A percentile compares a stretch with the other conserved stretches of the same genome.
Evolutionary conservation across 2,797 vertebrate species (phyloP).

Genomic region (Leuciscus waleckii): DNA sequence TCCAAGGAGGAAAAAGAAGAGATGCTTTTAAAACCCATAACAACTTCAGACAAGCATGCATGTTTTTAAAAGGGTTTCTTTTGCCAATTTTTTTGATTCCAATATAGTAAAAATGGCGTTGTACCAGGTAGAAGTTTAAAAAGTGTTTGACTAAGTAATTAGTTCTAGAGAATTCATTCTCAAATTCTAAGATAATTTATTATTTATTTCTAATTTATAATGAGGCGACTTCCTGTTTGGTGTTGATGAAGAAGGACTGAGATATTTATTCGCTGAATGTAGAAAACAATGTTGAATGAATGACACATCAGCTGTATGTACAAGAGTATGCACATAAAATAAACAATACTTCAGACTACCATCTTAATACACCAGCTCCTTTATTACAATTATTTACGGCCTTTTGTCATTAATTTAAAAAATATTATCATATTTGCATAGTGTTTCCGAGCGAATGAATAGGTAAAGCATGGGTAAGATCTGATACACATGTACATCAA

Average conservation of each 20-base stretch:
- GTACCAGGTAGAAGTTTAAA: background rate
- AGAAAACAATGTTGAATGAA: background rate
- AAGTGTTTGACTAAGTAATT: background rate
- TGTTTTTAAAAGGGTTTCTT: background rate
- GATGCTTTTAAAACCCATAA: conserved; percentile 34
- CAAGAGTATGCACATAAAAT: background rate
- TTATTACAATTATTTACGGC: background rate
- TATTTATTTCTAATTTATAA: background rate
- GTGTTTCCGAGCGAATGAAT: background rate
- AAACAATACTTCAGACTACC: conserved; percentile 10
- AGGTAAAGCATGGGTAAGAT: background rate
- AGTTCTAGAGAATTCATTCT: background rate
- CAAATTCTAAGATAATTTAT: background rate
- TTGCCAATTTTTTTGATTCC: background rate
- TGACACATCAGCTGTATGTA: background rate
- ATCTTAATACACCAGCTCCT: background rate
- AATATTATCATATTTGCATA: background rate
- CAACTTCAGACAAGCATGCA: background rate
- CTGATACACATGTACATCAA: background rate
- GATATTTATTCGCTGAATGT: background rate
- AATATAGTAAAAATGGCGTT: background rate
- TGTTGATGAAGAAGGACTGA: background rate
- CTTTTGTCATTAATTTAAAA: background rate
- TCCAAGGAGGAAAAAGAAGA: conserved; percentile 68
- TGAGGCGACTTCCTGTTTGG: background rate